Base-by-base conservation (phyloP, 2,888 invertebrate genomes). In the Drosophila quinaria region DNA sequence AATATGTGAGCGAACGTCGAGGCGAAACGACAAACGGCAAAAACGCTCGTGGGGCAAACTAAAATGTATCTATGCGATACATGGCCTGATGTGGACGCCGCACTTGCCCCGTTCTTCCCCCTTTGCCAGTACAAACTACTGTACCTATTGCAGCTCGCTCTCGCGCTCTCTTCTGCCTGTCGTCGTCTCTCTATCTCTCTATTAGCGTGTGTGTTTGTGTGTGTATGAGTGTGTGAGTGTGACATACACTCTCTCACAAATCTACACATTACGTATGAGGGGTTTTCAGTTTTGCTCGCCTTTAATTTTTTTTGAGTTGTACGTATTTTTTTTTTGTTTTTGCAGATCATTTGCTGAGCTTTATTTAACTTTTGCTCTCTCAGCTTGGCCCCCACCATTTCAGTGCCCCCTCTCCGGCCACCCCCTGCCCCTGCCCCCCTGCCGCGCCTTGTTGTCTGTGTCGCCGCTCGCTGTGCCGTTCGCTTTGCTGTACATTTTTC, bases 281-380 rank as follows among this genome's bases (percentile, higher is more conserved):
- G 74, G 60, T 71, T 82, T 80, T 80, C 77, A 69, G 68, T 85
- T 85, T 81, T 81, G 78, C 78, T 82, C 74, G 82, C 70, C 70
- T 74, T 79, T 74, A 79, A 66, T 81, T 68, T 64, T 52, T 37
- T 63, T 50, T 33, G 58, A 65, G 50, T 75, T 66, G 25, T 63
- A 35, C 41, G 49, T 73, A 47, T 69, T 47, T 33, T 35, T 41
- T 31, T 49, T 84, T 82, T 84, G 89, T 31, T 49, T 84, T 86
- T 84, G 89, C 84, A 83, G 84, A 84, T 84, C 84, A 86, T 84
- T 86, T 67, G 87, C 77, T 59, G 87, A 85, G 89, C 90, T 85
- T 90, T 85, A 85, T 90, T 85, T 85, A 85, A 85, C 90, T 87
- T 90, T 89, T 90, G 87, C 89, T 90, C 85, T 86, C 84, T 73